Percentiles rank a stretch among this genome's conserved stretches.
These are phyloP conservation scores for Linhomoeus sp. DNA, from an alignment of 2,888 invertebrate species.

Conservation along the genomic window DNA sequence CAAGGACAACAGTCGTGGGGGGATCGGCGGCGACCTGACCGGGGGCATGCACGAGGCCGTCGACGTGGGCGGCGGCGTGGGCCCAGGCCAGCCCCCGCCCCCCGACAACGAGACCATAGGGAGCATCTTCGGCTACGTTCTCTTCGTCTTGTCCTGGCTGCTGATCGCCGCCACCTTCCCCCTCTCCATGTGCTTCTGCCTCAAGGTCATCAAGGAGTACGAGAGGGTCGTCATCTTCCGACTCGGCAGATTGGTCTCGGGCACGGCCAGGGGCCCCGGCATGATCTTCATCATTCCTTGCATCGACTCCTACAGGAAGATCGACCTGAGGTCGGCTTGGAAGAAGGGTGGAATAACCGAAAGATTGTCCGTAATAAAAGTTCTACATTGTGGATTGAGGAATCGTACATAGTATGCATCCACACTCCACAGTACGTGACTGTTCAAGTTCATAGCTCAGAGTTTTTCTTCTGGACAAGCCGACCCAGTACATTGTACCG, in stretches of 20 bases:
- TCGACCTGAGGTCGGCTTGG: conserved; percentile 50
- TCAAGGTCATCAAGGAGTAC: conserved; percentile 31
- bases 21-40: too few relatives aligned
- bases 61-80: too few relatives aligned
- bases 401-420: too few relatives aligned
- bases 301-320: conserved; percentile 66
- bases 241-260: conserved; percentile 51
- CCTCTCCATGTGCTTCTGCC: conserved; percentile 25
- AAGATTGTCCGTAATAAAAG: too few relatives aligned
- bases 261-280: conserved; percentile 53
- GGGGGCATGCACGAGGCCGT: too few relatives aligned
- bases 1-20: too few relatives aligned
- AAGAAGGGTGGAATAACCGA: neutral
- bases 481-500: too few relatives aligned
- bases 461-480: too few relatives aligned
- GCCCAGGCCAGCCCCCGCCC: neutral
- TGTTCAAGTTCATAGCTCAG: too few relatives aligned
- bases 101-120: neutral
- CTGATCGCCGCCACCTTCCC: conserved; percentile 24
- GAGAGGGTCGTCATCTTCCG: conserved; percentile 69
- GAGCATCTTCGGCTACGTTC: neutral
- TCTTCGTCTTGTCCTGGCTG: conserved; percentile 18
- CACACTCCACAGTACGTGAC: too few relatives aligned
- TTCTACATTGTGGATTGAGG: too few relatives aligned
- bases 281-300: conserved; percentile 91